Base-by-base conservation (phyloP, 2,797 vertebrate species). In the Sylvia borin region DNA sequence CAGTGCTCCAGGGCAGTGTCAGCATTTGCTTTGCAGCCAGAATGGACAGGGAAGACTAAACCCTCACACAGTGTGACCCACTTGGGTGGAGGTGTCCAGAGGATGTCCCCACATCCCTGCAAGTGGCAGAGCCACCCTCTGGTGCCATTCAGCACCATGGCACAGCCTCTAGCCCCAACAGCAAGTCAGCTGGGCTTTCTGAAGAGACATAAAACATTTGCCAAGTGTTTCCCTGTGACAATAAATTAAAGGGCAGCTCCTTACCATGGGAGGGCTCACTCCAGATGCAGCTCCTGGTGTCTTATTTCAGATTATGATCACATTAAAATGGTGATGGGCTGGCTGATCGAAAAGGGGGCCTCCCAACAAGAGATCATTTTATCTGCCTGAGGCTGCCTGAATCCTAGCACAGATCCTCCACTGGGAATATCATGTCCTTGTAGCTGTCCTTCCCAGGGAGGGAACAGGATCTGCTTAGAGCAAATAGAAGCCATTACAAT, bases 351-450 rank as follows among this genome's bases (percentile, higher is more conserved):
- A 77, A 93, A 85, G 86, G 61, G 54, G 88, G 55, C 57, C 67
- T 95, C 77, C 77, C 53, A 67, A 58, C 84, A 57, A 82, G 64
- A 92, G 75, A 79, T 85, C 74, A 70, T 55, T 90, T 0, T 64
- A 88, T 78, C 83, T 94, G 85, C 72, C 87, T 27, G n/a, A 50
- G 42, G 4, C 71, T 85, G 88, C 42, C 85, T 77, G 80, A 89
- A 67, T 55, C 67, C 65, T 89, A 71, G 72, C 88, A 71, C 86
- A 87, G 79, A 87, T 83, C 73, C 76, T 94, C 92, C 70, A 17
- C 48, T 70, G 94, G 91, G 92, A 96, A 90, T 95, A 88, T 91
- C n/a, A 75, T 87, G 86, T 83, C 84, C 91, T 93, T 86, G 82
- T 81, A 90, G 87, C 62, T 88, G 71, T 76, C 81, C 91, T 74